Evolutionary conservation across 2,113 vertebrate genomes (phyloP).

Genomic region (Ginglymostoma cirratum): DNA sequence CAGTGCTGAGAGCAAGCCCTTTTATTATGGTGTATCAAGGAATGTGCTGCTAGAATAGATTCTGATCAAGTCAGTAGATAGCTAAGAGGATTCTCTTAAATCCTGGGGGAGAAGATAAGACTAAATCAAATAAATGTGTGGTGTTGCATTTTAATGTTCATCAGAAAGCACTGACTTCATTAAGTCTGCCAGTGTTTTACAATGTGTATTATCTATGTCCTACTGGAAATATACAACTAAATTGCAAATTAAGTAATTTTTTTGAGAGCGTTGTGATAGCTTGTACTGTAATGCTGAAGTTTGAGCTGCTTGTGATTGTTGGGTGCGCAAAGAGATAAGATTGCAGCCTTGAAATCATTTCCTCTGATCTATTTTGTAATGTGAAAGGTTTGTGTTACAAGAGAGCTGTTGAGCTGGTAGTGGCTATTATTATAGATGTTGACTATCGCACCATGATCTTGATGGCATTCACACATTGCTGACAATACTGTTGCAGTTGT

Average conservation of each 20-base stretch:
- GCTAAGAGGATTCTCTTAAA: not conserved
- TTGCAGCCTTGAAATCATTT: not conserved
- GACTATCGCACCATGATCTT: not conserved
- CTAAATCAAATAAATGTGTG: not conserved
- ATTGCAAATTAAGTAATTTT: not conserved
- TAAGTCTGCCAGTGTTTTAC: not conserved
- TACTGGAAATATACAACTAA: not conserved
- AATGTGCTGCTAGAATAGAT: not conserved
- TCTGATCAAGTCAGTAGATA: constrained; percentile 1
- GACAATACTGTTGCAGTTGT: not conserved
- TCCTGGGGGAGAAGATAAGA: not conserved
- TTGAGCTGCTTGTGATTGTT: not conserved
- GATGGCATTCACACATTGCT: constrained; percentile 7
- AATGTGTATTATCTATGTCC: not conserved
- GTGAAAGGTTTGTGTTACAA: not conserved
- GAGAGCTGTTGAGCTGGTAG: not conserved
- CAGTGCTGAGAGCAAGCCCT: not conserved
- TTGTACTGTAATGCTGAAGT: not conserved
- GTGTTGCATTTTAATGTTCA: not conserved
- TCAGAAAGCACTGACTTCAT: not conserved
- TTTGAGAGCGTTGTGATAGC: not conserved
- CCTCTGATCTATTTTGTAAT: not conserved
- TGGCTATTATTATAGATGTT: not conserved
- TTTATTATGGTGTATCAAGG: not conserved
- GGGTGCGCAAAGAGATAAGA: not conserved